Base-by-base conservation (phyloP, 2,888 invertebrate species). In the Drosophila trichaetosa region DNA sequence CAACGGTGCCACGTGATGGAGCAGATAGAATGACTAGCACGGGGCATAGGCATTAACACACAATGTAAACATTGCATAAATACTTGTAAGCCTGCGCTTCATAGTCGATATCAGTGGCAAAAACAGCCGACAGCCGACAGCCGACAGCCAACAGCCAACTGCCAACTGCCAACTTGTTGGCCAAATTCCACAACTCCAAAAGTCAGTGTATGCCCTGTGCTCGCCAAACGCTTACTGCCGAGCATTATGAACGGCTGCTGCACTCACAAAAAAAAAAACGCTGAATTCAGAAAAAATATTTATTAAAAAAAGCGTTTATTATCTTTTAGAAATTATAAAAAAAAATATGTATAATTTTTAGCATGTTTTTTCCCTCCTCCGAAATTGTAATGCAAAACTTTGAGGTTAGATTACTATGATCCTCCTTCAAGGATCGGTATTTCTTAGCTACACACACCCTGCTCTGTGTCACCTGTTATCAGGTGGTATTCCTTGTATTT, bases 51-150 rank as follows among this genome's bases (percentile, higher is more conserved):
- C 81, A 80, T 78, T 84, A 82, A 79, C 87, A 82, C 80, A 85
- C 83, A 77, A 85, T 85, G 86, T 87, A 87, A 85, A 80, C 83
- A 87, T 82, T 82, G 84, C 84, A 84, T 84, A 84, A 84, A 87
- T 84, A 84, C 76, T 79, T 76, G 74, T 74, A 69, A 77, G 67
- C 29, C 59, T 54, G 59, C 58, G 62, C 56, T 46, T n/a, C 52
- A 29, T 18, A 16, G 16, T 67, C 64, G 34, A 63, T 63, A 66
- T 59, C 70, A 58, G 63, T 56, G 68, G 70, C 36, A 56, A 24
- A 34, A 36, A 54, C 46, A 53, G 18, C 0, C 54, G 33, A 36
- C 36, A 13, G n/a, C 8, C 38, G 18, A 48, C 53, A 4, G 24
- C 24, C 13, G 4, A 11, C 36, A 29, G 38, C 13, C 48, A 56